These are phyloP conservation scores for Lagorchestes hirsutus DNA, from an alignment of 2,797 vertebrate genomes.

Conservation along the genomic window DNA sequence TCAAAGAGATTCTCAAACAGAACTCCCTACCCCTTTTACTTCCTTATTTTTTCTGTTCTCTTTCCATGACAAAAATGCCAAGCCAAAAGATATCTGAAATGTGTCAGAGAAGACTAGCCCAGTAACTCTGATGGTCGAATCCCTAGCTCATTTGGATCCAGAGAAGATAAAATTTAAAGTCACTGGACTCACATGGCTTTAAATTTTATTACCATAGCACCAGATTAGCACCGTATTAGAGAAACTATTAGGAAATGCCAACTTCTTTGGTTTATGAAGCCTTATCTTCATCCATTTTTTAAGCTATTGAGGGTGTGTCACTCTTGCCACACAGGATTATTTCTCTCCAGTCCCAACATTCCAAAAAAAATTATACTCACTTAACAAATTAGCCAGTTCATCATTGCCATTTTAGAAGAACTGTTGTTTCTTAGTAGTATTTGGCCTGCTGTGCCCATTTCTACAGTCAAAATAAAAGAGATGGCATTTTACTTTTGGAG, in stretches of 20 bases:
- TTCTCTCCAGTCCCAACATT: neutral
- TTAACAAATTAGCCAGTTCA: neutral
- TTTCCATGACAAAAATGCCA: neutral
- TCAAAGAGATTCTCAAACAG: neutral
- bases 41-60: neutral
- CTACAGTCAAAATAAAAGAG: neutral
- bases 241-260: neutral
- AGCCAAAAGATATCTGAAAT: neutral
- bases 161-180: neutral
- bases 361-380: neutral
- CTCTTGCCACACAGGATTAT: neutral
- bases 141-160: neutral
- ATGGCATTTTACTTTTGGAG: neutral
- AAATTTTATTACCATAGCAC: no score
- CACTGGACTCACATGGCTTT: neutral
- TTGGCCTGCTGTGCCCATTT: neutral
- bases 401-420: neutral
- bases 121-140: neutral
- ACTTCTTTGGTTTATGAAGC: neutral
- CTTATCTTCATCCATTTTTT: neutral
- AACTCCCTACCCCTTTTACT: neutral
- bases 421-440: neutral
- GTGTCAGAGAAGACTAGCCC: neutral
- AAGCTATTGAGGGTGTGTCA: neutral
- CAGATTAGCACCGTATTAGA: neutral